Base-by-base conservation (phyloP, 1,140 invertebrate genomes). In the Pachypeltis micranthus region DNA sequence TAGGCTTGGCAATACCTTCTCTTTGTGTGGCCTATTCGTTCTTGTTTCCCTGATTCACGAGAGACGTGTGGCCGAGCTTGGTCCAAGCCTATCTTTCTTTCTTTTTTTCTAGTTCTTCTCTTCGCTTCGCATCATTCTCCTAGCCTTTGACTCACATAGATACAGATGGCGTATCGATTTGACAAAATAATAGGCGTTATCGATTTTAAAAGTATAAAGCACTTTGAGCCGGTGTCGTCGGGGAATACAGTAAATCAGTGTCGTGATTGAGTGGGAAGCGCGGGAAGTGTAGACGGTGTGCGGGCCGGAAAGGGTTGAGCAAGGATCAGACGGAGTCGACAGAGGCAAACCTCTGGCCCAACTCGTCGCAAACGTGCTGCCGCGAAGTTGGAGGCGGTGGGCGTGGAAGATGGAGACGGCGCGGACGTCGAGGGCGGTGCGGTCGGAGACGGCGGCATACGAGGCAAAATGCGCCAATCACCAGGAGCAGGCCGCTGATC, bases 291-390 rank as follows among this genome's bases (percentile, higher is more conserved):
- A 57, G 55, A 57, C 23, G 23, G 55, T 57, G 55, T 26, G 23
- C 27, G 23, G 23, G 55, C 23, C 55, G 27, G 55, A 29, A 47
- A 51, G 58, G 24, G 57, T 64, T 68, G 70, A 77, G 62, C 63
- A 65, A 69, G 66, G 73, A 77, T 78, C 77, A 80, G 68, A 80
- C 78, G 72, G 77, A 79, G 71, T 80, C 78, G 62, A 79, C 77
- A 66, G 74, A 77, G 47, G 76, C 76, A 68, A 78, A 78, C 23
- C 77, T 72, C 68, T 78, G 74, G 65, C 78, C 77, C 16, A 79
- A 69, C 62, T 78, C 76, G 67, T 79, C 77, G 69, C 78, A 79
- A 47, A 76, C 72, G 63, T 78, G 76, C 29, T 68, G 68, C 58
- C 66, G 65, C 62, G 25, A 65, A 65, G 29, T 61, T 64, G 34